Evolutionary conservation across 2,888 invertebrate species (phyloP).

Genomic region (Rhimphoctona megacephalus): DNA sequence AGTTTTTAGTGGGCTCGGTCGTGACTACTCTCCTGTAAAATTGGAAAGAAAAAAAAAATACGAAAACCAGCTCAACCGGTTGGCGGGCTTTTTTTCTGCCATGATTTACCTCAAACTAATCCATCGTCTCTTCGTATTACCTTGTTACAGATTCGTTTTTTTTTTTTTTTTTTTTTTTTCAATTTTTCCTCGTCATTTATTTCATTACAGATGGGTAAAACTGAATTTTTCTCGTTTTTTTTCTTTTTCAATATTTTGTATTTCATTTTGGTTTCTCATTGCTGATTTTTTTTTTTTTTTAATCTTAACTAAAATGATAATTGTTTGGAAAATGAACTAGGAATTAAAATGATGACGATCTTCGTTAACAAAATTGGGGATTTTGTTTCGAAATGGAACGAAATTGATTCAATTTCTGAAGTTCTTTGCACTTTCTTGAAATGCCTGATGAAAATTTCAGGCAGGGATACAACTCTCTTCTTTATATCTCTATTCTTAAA

Average conservation of each 20-base stretch:
- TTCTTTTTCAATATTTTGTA: slow-evolving; percentile 27
- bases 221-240: slow-evolving; percentile 20
- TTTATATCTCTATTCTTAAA: too few relatives aligned
- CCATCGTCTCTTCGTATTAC: slow-evolving; percentile 39
- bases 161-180: slow-evolving; percentile 9
- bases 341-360: too few relatives aligned
- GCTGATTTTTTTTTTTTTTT: background rate
- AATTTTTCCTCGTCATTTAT: background rate
- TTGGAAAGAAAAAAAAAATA: slow-evolving; percentile 46
- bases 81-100: slow-evolving; percentile 16
- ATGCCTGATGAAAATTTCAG: too few relatives aligned
- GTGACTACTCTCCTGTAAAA: slow-evolving; percentile 51
- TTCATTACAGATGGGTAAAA: background rate
- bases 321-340: too few relatives aligned
- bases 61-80: slow-evolving; percentile 32
- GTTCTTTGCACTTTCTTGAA: too few relatives aligned
- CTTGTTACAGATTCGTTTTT: slow-evolving; percentile 47
- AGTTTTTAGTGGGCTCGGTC: slow-evolving; percentile 36
- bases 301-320: background rate
- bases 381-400: too few relatives aligned
- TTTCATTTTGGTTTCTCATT: background rate
- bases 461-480: too few relatives aligned
- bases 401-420: too few relatives aligned
- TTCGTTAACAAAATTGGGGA: too few relatives aligned
- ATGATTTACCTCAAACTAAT: slow-evolving; percentile 39